Conservation (phyloP, 2,113 vertebrate genomes). For the Pogona vitticeps region DNA sequence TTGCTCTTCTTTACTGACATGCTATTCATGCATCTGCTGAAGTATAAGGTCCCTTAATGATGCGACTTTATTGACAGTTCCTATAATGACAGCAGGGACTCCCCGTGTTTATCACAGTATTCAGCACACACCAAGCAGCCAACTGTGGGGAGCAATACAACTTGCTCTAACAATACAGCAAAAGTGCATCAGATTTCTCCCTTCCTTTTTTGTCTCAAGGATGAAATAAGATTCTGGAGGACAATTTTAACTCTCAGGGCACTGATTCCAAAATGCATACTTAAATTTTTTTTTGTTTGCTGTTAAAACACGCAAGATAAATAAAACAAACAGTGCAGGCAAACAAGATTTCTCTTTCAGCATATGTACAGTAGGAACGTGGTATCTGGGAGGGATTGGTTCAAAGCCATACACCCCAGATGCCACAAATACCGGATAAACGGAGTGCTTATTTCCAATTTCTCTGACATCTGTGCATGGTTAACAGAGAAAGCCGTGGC, state of each 20-base stretch:
- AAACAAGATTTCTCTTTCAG: not conserved
- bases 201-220: not conserved
- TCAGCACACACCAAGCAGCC: not conserved
- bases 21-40: slow-evolving; percentile 5
- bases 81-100: not conserved
- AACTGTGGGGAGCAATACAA: not conserved
- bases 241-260: no score
- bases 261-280: no score
- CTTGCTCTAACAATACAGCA: not conserved
- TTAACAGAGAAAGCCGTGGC: no score
- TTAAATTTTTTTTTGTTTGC: no score
- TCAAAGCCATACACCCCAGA: no score
- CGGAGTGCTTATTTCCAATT: no score
- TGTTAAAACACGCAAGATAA: not conserved
- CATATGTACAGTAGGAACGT: not conserved
- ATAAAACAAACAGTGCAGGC: not conserved
- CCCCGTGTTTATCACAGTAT: slow-evolving; percentile 10
- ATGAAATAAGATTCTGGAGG: not conserved
- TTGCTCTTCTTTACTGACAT: not conserved
- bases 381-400: no score
- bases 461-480: no score
- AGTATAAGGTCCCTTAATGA: not conserved
- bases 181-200: not conserved
- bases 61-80: slow-evolving; percentile 9
- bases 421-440: no score